Base-by-base conservation (phyloP, 2,113 vertebrate species). In the Stegostoma tigrinum region DNA sequence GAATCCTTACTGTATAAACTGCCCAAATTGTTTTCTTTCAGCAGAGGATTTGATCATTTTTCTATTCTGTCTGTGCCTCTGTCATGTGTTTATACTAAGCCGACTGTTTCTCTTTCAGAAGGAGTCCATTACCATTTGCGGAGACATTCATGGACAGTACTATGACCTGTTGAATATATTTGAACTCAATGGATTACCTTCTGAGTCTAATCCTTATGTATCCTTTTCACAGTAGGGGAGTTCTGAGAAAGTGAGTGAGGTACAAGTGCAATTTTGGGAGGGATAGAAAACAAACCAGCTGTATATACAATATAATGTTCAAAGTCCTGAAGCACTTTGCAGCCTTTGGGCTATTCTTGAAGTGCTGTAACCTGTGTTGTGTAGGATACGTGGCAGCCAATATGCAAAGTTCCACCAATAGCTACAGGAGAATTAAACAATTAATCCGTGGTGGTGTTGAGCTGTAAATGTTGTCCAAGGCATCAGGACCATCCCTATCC, bases 81-180 rank as follows among this genome's bases (percentile, higher is more conserved):
- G 38, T 93, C 23, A 38, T 34, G 2, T 17, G 34, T 91, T 38
- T 34, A 19, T 38, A 64, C 89, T 8, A 6, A 67, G 17, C 91
- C 97, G 75, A 96, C 93, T 97, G 96, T 75, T 95, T 97, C 95
- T 97, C 96, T 96, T 17, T 90, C 98, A 99, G 99, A 97, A 98
- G 96, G 98, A 99, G 97, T 98, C 98, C 98, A 97, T 99, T 96
- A 99, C 99, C 0, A 98, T 99, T 96, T 99, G 99, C n/a, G 99
- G 99, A 8, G 99, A 99, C 97, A 99, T 98, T 1, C 99, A 99
- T 0, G 99, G 99, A 12, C 99, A 99, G 96, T 99, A 97, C 97
- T 99, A 99, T 61, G 99, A 99, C 96, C 98, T 99, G 48, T 98
- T 99, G 95, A 98, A 99, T 97, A 99, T 99, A 97, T 99, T 99